These are phyloP conservation scores for Vollenhovia emeryi DNA, from an alignment of 1,140 invertebrate species.

Conservation along the genomic window DNA sequence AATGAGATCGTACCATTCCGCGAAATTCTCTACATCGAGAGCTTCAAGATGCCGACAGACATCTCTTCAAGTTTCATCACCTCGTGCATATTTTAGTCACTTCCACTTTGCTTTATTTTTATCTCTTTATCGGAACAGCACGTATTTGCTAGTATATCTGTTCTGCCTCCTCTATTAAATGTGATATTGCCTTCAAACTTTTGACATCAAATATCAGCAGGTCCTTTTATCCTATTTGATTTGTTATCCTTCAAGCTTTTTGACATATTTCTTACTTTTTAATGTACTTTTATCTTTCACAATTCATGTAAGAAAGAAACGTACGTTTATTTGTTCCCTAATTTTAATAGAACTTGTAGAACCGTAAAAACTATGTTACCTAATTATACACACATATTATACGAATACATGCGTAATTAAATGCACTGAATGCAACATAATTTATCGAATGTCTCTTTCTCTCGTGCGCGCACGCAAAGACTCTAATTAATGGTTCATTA, in stretches of 20 bases:
- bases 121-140: slow-evolving; percentile 20
- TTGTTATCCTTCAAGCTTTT: not conserved
- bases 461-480: not conserved
- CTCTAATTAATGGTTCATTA: slow-evolving; percentile 25
- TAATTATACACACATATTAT: not conserved
- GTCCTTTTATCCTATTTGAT: not conserved
- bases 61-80: slow-evolving; percentile 43
- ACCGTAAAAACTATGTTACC: too few relatives aligned
- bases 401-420: not conserved
- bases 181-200: slow-evolving; percentile 4
- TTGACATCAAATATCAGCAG: not conserved
- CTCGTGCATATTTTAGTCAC: slow-evolving; percentile 36
- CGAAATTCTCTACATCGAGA: slow-evolving; percentile 3
- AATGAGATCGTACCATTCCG: slow-evolving; percentile 32
- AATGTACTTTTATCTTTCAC: not conserved
- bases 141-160: not conserved
- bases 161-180: not conserved
- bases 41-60: slow-evolving; percentile 21
- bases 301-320: not conserved
- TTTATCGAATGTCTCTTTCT: not conserved
- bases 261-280: not conserved
- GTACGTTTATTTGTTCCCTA: not conserved
- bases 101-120: slow-evolving; percentile 25
- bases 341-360: too few relatives aligned
- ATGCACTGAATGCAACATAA: not conserved